These are phyloP conservation scores for Sycophila texana DNA, from an alignment of 2,888 invertebrate genomes.

Conservation along the genomic window DNA sequence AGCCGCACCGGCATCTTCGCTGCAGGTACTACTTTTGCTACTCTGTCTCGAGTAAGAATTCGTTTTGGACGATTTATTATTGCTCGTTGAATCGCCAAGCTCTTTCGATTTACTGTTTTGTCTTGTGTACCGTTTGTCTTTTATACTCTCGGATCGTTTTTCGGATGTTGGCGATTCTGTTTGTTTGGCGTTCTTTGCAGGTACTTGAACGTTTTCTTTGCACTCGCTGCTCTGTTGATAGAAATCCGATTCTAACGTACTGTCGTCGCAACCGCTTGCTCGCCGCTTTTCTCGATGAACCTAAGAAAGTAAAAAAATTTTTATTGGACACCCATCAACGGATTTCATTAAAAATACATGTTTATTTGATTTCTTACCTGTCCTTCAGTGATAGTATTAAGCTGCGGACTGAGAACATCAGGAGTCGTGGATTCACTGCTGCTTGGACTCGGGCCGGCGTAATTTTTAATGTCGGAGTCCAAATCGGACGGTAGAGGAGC, in stretches of 20 bases:
- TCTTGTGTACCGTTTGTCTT: slow-evolving; percentile 61
- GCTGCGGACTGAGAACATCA: slow-evolving; percentile 77
- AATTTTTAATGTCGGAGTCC: slow-evolving; percentile 86
- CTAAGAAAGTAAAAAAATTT: slow-evolving; percentile 9
- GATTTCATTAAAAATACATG: not conserved
- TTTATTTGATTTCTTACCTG: slow-evolving; percentile 61
- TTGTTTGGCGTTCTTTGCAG: slow-evolving; percentile 34
- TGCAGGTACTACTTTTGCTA: slow-evolving; percentile 51
- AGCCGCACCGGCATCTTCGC: slow-evolving; percentile 33
- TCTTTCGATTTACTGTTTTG: slow-evolving; percentile 62
- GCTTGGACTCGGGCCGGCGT: slow-evolving; percentile 79
- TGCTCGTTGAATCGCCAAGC: not conserved
- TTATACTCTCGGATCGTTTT: slow-evolving; percentile 47
- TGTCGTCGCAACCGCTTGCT: slow-evolving; percentile 69
- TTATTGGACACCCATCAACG: not conserved
- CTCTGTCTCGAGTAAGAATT: slow-evolving; percentile 59
- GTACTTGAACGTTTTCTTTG: slow-evolving; percentile 52
- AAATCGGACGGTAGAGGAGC: slow-evolving; percentile 82
- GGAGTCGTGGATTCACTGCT: slow-evolving; percentile 81
- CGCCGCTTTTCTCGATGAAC: slow-evolving; percentile 71
- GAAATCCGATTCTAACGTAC: slow-evolving; percentile 71
- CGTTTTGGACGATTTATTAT: slow-evolving; percentile 53
- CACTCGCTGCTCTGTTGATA: slow-evolving; percentile 58
- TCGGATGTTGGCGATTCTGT: slow-evolving; percentile 38
- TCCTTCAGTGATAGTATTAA: slow-evolving; percentile 79